A percentile compares a stretch with the other conserved stretches of the same genome.
Conservation (phyloP, 2,888 invertebrate species). For the Xanthia icteritia region DNA sequence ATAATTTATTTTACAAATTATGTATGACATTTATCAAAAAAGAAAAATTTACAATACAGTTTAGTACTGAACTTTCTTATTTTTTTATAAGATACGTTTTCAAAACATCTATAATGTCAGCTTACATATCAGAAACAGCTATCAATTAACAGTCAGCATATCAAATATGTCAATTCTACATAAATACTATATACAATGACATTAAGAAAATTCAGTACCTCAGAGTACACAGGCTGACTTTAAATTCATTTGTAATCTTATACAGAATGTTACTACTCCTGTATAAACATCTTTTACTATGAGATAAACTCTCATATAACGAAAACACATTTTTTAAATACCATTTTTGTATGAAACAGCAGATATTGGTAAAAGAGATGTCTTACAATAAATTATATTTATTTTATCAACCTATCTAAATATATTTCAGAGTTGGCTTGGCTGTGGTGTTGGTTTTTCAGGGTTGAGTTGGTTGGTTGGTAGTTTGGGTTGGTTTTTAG, state of each 20-base stretch:
- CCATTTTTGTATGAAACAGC: neutral
- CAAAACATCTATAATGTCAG: neutral
- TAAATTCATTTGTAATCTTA: neutral
- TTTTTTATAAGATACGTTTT: neutral
- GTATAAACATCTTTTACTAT: conserved; percentile 1
- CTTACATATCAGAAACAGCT: neutral
- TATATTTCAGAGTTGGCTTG: neutral
- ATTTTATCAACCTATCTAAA: neutral
- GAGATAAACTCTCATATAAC: neutral
- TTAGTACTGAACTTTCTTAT: conserved; percentile 33
- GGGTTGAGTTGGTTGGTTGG: neutral
- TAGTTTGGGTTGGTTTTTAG: too few relatives aligned
- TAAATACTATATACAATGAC: conserved; percentile 27
- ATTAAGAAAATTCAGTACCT: conserved; percentile 32
- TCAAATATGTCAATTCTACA: conserved; percentile 22
- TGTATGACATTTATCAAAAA: conserved; percentile 18
- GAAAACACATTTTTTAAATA: neutral
- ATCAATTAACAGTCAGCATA: conserved; percentile 34
- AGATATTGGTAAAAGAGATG: neutral
- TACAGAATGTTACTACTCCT: neutral
- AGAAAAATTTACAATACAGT: conserved; percentile 5
- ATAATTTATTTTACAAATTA: conserved; percentile 45
- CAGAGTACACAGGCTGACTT: conserved; percentile 1
- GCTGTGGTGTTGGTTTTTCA: neutral
- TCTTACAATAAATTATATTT: neutral